Conservation (phyloP, 1,140 invertebrate species). For the Magallana gigas region DNA sequence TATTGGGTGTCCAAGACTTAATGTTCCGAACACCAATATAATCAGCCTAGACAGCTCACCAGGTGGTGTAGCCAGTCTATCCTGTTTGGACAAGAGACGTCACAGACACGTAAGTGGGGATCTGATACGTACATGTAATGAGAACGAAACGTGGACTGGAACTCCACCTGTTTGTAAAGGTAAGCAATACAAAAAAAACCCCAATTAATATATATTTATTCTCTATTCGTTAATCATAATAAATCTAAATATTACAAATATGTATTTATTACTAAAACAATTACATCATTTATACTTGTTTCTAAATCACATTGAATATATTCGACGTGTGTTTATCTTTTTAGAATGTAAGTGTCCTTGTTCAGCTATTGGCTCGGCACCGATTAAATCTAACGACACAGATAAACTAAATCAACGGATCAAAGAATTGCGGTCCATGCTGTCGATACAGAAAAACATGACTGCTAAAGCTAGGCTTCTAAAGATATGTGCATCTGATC, state of each 20-base stretch:
- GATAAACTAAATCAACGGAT: background rate
- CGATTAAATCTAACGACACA: background rate
- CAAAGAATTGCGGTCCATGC: background rate
- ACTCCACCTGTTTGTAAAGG: too few species aligned
- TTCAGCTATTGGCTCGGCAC: background rate
- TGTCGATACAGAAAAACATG: background rate
- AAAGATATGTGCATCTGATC: background rate
- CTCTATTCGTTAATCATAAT: background rate
- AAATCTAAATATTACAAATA: background rate
- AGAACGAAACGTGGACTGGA: too few species aligned
- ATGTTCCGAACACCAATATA: background rate
- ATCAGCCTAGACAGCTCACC: background rate
- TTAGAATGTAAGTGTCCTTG: conserved; percentile 2
- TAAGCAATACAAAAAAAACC: background rate
- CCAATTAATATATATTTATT: background rate
- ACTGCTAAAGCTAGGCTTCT: background rate
- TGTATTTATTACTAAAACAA: background rate
- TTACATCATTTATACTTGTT: background rate
- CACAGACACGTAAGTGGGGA: too few species aligned
- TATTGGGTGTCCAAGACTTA: background rate
- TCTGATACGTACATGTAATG: too few species aligned
- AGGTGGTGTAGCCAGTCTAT: too few species aligned
- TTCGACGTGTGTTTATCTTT: background rate
- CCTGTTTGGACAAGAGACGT: too few species aligned
- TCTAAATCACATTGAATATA: background rate